Percentiles rank a stretch among this genome's conserved stretches.
Conservation (phyloP, 2,113 vertebrate genomes). For the Cnemophilus loriae region DNA sequence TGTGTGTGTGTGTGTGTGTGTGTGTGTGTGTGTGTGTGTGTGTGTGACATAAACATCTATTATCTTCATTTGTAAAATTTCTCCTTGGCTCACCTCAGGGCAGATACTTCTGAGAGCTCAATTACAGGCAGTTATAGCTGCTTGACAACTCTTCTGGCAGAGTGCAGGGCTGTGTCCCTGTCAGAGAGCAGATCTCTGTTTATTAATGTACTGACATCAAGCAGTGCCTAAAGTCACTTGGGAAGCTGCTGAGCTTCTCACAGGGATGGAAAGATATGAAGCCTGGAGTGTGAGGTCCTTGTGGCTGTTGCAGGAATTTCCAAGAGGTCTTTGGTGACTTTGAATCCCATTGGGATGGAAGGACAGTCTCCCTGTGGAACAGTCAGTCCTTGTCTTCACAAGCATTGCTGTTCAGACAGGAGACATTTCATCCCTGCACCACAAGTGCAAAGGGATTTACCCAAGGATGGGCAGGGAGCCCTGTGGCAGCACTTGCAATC, state of each 20-base stretch:
- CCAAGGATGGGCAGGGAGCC: accelerated
- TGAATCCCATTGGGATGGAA: not conserved
- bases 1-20: not conserved
- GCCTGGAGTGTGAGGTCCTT: not conserved
- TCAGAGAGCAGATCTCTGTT: not conserved
- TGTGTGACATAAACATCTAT: constrained; percentile 55
- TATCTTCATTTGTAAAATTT: constrained; percentile 61
- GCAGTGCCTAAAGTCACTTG: not conserved
- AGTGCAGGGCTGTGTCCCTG: not conserved
- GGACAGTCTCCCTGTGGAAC: not conserved
- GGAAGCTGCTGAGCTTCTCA: not conserved
- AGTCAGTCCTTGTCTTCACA: not conserved
- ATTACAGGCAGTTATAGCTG: constrained; percentile 40
- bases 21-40: not conserved
- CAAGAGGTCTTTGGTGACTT: not conserved
- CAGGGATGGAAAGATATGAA: not conserved
- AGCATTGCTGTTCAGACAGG: accelerated
- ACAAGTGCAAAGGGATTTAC: not conserved
- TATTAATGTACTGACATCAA: not conserved
- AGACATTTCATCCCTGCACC: too few species aligned
- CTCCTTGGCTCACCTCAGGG: constrained; percentile 38
- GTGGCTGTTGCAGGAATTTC: not conserved
- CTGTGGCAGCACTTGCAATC: not conserved
- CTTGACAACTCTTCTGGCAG: constrained; percentile 44
- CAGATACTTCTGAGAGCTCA: constrained; percentile 55